Conservation (phyloP, 2,113 vertebrate genomes). For the Rhegmatorhina hoffmannsi region DNA sequence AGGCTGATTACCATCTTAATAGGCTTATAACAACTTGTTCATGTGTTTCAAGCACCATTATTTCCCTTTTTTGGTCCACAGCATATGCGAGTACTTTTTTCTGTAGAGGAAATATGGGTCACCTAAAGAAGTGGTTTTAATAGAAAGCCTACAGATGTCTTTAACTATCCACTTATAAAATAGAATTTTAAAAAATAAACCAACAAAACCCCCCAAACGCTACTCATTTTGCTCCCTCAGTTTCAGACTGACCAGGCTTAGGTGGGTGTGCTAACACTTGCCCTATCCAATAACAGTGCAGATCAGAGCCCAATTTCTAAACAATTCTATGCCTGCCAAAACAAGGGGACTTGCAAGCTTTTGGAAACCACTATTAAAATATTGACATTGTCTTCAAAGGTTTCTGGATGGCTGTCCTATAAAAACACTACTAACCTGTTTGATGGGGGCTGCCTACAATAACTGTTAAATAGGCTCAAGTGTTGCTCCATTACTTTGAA, state of each 20-base stretch:
- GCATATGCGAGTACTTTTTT: neutral
- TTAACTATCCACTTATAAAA: neutral
- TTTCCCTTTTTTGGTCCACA: neutral
- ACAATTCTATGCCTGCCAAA: conserved; percentile 3
- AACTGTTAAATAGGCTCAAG: neutral
- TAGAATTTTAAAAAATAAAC: neutral
- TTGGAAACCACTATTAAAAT: conserved; percentile 43
- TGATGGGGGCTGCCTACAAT: conserved; percentile 7
- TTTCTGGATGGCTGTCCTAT: conserved; percentile 24
- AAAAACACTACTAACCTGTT: conserved; percentile 2
- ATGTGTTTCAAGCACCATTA: neutral
- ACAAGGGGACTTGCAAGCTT: neutral
- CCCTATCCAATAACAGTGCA: neutral
- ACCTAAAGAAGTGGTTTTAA: neutral
- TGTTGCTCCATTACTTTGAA: conserved; percentile 12
- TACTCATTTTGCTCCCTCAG: neutral
- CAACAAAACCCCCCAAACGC: neutral
- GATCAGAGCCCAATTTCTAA: conserved; percentile 5
- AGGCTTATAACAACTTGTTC: neutral
- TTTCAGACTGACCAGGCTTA: neutral
- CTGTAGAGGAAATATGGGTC: neutral
- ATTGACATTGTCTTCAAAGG: conserved; percentile 26
- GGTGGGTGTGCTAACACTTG: neutral
- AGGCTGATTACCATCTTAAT: neutral
- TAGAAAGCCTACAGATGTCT: neutral